A percentile compares a stretch with the other conserved stretches of the same genome.
Evolutionary conservation across 2,888 invertebrate genomes (phyloP).

Genomic region (Hydropsyche betteni): DNA sequence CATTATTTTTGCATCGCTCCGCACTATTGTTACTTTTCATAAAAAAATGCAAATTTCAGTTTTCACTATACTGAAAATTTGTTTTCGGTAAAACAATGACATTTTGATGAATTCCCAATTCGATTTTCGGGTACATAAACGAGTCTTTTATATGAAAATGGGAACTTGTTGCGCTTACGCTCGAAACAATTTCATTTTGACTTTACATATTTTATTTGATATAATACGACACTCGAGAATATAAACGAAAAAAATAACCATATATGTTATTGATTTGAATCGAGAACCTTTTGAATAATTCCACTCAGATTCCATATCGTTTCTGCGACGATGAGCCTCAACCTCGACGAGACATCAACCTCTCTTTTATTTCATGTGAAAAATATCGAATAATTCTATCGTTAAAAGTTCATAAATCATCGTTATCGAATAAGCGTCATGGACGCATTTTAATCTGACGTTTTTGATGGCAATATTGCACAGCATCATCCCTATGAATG

Average conservation of each 20-base stretch:
- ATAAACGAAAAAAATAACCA: neutral
- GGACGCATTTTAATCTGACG: slow-evolving; percentile 8
- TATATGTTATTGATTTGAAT: neutral
- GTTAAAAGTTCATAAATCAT: slow-evolving; percentile 11
- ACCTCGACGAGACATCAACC: too few relatives aligned
- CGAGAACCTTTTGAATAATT: neutral
- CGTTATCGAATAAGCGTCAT: slow-evolving; percentile 22
- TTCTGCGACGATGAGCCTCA: too few relatives aligned
- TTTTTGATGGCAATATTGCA: slow-evolving; percentile 12
- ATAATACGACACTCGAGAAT: neutral
- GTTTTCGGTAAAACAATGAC: too few relatives aligned
- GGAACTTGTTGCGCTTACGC: slow-evolving; percentile 11
- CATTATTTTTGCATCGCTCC: neutral
- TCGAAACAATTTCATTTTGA: neutral
- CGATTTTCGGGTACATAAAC: neutral
- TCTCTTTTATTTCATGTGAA: neutral
- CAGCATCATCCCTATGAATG: neutral
- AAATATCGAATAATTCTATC: too few relatives aligned
- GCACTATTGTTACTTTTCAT: too few relatives aligned
- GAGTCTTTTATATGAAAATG: slow-evolving; percentile 14
- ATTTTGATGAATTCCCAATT: too few relatives aligned
- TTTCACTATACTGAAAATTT: too few relatives aligned
- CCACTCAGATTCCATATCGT: neutral
- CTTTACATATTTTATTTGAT: slow-evolving; percentile 9
- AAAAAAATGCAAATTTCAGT: too few relatives aligned